Evolutionary conservation across 2,797 vertebrate species (phyloP), one percentile per base, ranked within the genome.

Genomic region (Danionella dracula): DNA sequence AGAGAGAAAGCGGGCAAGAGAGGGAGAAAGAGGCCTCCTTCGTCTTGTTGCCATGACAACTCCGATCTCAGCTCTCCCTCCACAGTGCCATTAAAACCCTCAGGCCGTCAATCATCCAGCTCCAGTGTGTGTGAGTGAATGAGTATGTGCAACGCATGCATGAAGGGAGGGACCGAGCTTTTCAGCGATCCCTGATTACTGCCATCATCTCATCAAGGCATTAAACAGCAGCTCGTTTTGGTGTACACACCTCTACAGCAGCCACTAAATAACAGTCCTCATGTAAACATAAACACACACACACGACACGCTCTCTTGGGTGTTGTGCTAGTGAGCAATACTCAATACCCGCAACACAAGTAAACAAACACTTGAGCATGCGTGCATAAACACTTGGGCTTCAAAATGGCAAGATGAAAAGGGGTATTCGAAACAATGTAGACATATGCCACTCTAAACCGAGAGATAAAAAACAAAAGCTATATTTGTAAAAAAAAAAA

Each of bases 21-120:
- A 16, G 55, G 40, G 41, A 54, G 64, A 68, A 64, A 59, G 64
- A 62, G 67, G 70, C 53, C 69, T 69, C 55, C 37, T 62, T 73
- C 68, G 51, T 56, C 69, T 57, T 70, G 83, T 85, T 83, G 78
- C 82, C 72, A 85, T 82, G 81, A 79, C 71, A 79, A 85, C 83
- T 72, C 70, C 71, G 71, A 77, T 79, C 78, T 80, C 78, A 66
- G 73, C 76, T 80, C 78, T 82, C 72, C 71, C 83, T 85, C 81
- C 77, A 72, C 65, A 70, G 75, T 76, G 76, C 74, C 74, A 79
- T 78, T 80, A 79, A 80, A 80, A 81, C 78, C 78, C 81, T 79
- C 79, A 67, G 77, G 78, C 78, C 69, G 83, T 78, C 79, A 80
- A 77, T 85, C 83, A 83, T 74, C 59, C 19, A 50, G 65, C 68